Percentiles rank a stretch among this genome's conserved stretches.
phyloP scores from a whole-genome alignment of 2,113 vertebrate species.

The Guaruba guarouba region DNA sequence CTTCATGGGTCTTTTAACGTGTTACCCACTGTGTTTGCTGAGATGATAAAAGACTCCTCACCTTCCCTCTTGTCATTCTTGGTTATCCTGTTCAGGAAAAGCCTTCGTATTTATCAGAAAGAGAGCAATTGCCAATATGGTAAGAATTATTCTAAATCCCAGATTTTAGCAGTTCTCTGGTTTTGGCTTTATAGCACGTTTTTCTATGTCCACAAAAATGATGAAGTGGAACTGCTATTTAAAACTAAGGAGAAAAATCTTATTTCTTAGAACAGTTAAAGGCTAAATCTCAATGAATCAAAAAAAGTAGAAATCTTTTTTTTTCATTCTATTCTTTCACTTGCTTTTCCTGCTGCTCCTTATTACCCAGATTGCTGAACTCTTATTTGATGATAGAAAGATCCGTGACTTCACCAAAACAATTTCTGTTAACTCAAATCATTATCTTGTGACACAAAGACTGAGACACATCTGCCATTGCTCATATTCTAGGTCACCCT shows the following conservation, averaged over 20 bases:
- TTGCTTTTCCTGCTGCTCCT: conserved; percentile 53
- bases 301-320: neutral
- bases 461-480: conserved; percentile 24
- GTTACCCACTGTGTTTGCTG: neutral
- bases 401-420: neutral
- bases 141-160: conserved; percentile 15
- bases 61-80: neutral
- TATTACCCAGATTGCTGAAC: conserved; percentile 46
- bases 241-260: conserved; percentile 13
- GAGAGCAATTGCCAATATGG: neutral
- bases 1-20: neutral
- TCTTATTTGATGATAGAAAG: conserved; percentile 20
- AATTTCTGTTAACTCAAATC: conserved; percentile 44
- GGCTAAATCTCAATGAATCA: conserved; percentile 21
- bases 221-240: conserved; percentile 13
- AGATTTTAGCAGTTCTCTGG: neutral
- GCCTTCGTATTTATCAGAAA: neutral
- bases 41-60: neutral
- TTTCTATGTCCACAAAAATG: neutral
- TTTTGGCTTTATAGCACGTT: neutral
- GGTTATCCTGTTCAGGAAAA: neutral
- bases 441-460: conserved; percentile 30
- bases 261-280: conserved; percentile 29
- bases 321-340: neutral
- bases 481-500: conserved; percentile 22